Percentiles rank a stretch among this genome's conserved stretches.
Conservation (phyloP, 2,113 vertebrate species). For the Lepus americanus region DNA sequence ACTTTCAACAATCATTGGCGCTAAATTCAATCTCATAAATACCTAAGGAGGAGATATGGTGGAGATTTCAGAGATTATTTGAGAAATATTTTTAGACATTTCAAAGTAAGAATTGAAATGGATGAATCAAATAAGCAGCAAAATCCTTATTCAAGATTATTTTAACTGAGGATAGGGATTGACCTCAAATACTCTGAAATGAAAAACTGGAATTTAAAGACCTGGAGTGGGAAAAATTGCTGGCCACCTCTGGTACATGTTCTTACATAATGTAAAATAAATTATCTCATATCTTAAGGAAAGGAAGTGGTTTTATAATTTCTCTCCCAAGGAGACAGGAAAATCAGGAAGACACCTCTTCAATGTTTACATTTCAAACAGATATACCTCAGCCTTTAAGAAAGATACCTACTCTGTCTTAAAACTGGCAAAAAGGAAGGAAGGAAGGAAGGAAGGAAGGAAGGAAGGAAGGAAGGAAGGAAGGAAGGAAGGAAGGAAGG, state of each 20-base stretch:
- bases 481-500: no score
- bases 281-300: not conserved
- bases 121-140: not conserved
- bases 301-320: not conserved
- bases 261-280: not conserved
- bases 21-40: not conserved
- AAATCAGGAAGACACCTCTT: not conserved
- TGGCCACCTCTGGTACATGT: not conserved
- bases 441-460: not conserved
- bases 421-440: not conserved
- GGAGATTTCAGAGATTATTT: not conserved
- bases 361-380: not conserved
- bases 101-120: not conserved
- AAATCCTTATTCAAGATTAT: not conserved
- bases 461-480: no score
- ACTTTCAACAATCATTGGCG: not conserved
- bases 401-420: not conserved
- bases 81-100: not conserved
- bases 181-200: not conserved
- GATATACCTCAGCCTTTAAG: not conserved
- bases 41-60: not conserved
- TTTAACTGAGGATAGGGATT: fast-evolving
- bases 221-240: not conserved
- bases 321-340: not conserved
- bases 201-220: not conserved